These are phyloP conservation scores for Delichon dasypus DNA, from an alignment of 2,797 vertebrate species.

Conservation along the genomic window DNA sequence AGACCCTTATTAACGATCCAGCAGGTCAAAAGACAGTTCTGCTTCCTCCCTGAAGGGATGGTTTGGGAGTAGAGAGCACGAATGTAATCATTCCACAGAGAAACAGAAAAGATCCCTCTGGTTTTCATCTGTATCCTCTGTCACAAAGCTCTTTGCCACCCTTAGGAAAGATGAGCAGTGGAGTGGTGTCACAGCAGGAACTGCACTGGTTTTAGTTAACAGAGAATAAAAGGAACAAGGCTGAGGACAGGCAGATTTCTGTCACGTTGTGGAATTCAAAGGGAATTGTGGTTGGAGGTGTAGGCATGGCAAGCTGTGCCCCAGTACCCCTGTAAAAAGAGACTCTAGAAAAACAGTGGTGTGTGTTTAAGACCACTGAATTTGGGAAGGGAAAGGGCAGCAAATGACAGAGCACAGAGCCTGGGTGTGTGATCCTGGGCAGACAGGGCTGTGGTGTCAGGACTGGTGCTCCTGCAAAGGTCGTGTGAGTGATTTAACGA, in stretches of 20 bases:
- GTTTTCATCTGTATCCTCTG: not conserved
- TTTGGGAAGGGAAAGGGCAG: not conserved
- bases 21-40: not conserved
- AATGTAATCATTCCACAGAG: fast-evolving
- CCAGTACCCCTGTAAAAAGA: not conserved
- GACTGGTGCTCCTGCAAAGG: not conserved
- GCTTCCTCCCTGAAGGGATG: not conserved
- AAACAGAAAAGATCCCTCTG: not conserved
- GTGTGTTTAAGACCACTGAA: not conserved
- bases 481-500: fast-evolving
- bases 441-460: not conserved
- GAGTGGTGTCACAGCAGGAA: not conserved
- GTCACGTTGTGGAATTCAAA: not conserved
- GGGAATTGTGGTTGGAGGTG: not conserved
- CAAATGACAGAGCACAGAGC: not conserved
- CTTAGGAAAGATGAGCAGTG: not conserved
- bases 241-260: not conserved
- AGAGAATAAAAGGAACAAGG: not conserved
- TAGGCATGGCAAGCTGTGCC: not conserved
- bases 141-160: not conserved
- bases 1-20: not conserved
- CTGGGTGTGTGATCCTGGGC: not conserved
- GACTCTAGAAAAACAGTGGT: not conserved
- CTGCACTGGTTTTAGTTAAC: not conserved
- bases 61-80: not conserved